A percentile compares a stretch with the other conserved stretches of the same genome.
Evolutionary conservation across 2,113 vertebrate genomes (phyloP).

Genomic region (Siniperca chuatsi): DNA sequence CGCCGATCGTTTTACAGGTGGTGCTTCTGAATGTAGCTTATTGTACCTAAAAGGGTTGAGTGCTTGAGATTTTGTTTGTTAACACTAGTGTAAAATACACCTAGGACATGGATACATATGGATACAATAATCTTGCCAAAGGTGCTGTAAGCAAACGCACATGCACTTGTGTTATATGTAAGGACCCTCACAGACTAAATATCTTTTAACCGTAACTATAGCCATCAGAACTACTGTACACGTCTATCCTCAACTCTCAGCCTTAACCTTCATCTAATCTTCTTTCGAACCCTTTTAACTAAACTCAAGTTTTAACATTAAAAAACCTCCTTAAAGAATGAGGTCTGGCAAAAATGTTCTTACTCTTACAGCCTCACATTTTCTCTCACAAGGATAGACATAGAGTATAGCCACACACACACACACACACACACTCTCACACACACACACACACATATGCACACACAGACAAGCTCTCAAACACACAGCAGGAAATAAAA

Average conservation of each 20-base stretch:
- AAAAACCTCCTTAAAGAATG: background rate
- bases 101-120: background rate
- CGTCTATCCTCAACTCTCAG: background rate
- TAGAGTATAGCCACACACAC: background rate
- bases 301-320: background rate
- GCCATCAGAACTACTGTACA: background rate
- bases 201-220: background rate
- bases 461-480: constrained; percentile 2
- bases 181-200: background rate
- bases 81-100: background rate
- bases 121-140: background rate
- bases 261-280: background rate
- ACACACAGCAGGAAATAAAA: constrained; percentile 9
- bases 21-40: background rate
- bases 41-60: background rate
- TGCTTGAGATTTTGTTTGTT: background rate
- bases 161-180: no score
- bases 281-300: background rate
- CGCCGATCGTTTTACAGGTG: background rate
- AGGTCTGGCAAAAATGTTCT: background rate
- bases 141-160: background rate
- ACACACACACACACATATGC: background rate
- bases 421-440: no score
- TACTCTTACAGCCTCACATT: background rate
- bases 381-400: background rate